Conservation (phyloP, 2,113 vertebrate genomes). For the Platycercus adscitus region DNA sequence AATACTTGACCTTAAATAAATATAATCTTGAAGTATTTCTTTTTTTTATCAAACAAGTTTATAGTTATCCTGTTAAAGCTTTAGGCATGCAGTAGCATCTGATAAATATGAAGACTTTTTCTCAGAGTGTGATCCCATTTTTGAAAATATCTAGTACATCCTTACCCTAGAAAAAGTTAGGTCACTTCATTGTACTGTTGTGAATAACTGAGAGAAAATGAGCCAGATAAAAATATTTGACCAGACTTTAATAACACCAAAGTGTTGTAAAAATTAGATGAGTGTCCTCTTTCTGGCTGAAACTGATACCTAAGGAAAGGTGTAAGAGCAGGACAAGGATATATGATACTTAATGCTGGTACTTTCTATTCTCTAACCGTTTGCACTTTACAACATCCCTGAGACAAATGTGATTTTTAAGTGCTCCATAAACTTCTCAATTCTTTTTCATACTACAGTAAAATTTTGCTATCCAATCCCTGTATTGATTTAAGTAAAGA, state of each 20-base stretch:
- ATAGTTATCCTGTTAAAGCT: neutral
- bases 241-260: neutral
- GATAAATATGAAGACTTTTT: neutral
- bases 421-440: neutral
- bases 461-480: neutral
- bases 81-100: neutral
- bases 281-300: neutral
- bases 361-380: neutral
- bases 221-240: constrained; percentile 23
- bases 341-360: neutral
- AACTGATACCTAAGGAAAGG: neutral
- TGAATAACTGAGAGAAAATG: neutral
- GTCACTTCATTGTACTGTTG: neutral
- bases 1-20: neutral
- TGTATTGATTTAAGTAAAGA: neutral
- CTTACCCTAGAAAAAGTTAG: constrained; percentile 16
- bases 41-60: neutral
- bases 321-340: neutral
- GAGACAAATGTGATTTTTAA: neutral
- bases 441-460: neutral
- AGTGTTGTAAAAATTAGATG: neutral
- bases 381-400: neutral
- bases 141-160: neutral
- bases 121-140: neutral
- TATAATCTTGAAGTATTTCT: neutral